phyloP scores from a whole-genome alignment of 2,113 vertebrate species.

The Gadus chalcogrammus region DNA sequence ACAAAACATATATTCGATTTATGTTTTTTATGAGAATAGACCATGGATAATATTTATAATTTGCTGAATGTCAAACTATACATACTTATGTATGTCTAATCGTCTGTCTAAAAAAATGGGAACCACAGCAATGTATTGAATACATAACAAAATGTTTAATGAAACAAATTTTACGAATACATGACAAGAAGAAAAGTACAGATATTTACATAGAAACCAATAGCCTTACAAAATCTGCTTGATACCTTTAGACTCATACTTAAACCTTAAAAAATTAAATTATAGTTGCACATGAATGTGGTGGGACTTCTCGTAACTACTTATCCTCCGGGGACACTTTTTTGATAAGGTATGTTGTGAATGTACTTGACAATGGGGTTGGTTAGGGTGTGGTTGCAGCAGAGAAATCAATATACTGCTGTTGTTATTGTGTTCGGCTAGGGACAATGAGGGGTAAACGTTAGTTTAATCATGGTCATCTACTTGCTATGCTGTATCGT shows the following conservation, averaged over 20 bases:
- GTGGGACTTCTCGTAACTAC: not conserved
- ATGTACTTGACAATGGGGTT: too few species aligned
- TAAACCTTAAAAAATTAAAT: slow-evolving; percentile 8
- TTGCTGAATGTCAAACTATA: too few species aligned
- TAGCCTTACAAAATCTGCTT: slow-evolving; percentile 6
- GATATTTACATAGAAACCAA: slow-evolving; percentile 48
- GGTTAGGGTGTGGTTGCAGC: too few species aligned
- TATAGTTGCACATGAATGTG: slow-evolving; percentile 16
- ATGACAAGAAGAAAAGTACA: slow-evolving; percentile 37
- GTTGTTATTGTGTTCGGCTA: not conserved
- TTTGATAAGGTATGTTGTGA: too few species aligned
- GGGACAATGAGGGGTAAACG: not conserved
- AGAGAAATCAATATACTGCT: not conserved
- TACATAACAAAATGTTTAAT: slow-evolving; percentile 53
- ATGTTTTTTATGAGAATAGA: too few species aligned
- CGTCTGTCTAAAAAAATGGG: not conserved
- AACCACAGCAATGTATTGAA: not conserved
- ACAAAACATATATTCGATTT: too few species aligned
- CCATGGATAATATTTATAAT: too few species aligned
- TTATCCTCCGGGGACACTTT: not conserved
- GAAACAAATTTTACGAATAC: slow-evolving; percentile 30
- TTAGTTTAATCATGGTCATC: not conserved
- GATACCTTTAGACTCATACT: slow-evolving; percentile 1
- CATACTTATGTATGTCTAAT: not conserved
- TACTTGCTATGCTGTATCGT: slow-evolving; percentile 2